Conservation (phyloP, 2,797 vertebrate genomes). For the Geotrypetes seraphini region DNA sequence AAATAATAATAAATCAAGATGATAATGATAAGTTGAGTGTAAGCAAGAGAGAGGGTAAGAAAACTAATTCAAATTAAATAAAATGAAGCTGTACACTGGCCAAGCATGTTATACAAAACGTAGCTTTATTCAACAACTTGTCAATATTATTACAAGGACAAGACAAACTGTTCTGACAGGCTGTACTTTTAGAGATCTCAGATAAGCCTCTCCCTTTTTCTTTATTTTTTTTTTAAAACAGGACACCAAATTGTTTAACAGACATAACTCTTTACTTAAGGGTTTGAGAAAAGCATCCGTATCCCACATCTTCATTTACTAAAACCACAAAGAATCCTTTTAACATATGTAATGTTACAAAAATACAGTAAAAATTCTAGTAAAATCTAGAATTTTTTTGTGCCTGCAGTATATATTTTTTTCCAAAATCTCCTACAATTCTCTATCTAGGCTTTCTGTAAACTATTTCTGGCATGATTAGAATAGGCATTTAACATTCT, state of each 20-base stretch:
- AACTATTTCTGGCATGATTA: constrained; percentile 9
- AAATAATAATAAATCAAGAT: too few species aligned
- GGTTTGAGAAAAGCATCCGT: not conserved
- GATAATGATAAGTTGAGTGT: too few species aligned
- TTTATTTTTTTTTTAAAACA: too few species aligned
- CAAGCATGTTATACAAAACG: constrained; percentile 30
- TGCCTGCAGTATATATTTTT: constrained; percentile 2
- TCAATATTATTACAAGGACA: constrained; percentile 44
- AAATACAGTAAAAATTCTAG: constrained; percentile 18
- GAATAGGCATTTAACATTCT: constrained; percentile 20
- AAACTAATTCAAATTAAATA: not conserved
- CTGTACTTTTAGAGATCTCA: constrained; percentile 7
- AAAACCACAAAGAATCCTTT: not conserved
- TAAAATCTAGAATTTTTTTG: constrained; percentile 17
- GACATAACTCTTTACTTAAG: constrained; percentile 1
- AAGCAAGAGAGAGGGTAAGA: too few species aligned
- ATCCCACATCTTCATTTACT: not conserved
- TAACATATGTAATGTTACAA: constrained; percentile 10
- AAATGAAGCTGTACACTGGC: not conserved
- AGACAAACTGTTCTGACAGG: constrained; percentile 17
- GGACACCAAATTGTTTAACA: not conserved
- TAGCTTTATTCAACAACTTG: constrained; percentile 49
- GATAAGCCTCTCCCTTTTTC: constrained; percentile 5
- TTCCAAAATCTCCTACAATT: constrained; percentile 14
- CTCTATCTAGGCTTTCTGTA: constrained; percentile 16